These are phyloP conservation scores for Coccyzus lansbergi DNA, from an alignment of 2,797 vertebrate species.

Conservation along the genomic window DNA sequence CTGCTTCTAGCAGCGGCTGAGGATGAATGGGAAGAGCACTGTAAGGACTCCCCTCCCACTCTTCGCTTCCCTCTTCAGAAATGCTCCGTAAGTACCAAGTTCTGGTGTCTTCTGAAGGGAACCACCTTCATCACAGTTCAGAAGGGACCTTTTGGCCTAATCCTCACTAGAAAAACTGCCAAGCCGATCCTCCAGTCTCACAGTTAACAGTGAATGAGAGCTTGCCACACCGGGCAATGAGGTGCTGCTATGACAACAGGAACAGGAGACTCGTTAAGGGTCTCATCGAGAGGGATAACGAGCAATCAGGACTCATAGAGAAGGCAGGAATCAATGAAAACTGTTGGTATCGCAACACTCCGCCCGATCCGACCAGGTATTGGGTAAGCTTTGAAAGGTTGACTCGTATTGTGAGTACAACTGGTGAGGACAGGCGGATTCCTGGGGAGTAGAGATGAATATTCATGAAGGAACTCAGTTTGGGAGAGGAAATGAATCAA, in stretches of 20 bases:
- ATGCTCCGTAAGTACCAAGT: not conserved
- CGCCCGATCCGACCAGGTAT: not conserved
- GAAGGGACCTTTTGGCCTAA: slow-evolving; percentile 51
- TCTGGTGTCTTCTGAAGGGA: slow-evolving; percentile 24
- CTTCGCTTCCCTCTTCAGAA: not conserved
- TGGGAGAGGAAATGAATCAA: slow-evolving; percentile 76
- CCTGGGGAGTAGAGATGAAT: slow-evolving; percentile 72
- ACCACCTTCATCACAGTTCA: not conserved
- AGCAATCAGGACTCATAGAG: not conserved
- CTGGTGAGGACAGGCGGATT: slow-evolving; percentile 53
- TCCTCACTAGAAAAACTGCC: slow-evolving; percentile 21
- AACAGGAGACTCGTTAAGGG: slow-evolving; percentile 39
- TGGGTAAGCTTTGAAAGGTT: not conserved
- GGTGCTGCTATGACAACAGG: slow-evolving; percentile 67
- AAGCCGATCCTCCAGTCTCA: slow-evolving; percentile 24
- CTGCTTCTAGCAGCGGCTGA: not conserved
- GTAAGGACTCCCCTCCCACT: not conserved
- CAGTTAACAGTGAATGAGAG: slow-evolving; percentile 42
- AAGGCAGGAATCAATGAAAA: slow-evolving; percentile 4
- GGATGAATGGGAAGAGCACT: not conserved
- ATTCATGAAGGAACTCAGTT: slow-evolving; percentile 71
- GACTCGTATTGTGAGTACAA: not conserved
- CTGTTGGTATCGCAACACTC: not conserved
- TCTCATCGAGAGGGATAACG: slow-evolving; percentile 43
- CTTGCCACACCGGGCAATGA: not conserved